Percentiles rank a stretch among this genome's conserved stretches.
Conservation (phyloP, 2,888 invertebrate species). For the Orthosia cruda region DNA sequence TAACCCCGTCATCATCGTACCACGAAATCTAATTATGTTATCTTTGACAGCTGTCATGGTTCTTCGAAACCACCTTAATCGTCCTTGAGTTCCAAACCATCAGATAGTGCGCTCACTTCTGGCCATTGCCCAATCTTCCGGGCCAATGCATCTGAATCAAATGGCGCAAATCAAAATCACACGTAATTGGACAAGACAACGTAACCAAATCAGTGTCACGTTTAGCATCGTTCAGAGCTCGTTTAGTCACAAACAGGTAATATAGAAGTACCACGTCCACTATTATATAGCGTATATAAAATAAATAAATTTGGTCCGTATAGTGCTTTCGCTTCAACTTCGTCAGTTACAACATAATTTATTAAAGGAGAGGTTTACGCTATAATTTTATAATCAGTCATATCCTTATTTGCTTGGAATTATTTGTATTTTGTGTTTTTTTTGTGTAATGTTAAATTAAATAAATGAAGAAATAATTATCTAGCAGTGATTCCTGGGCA, state of each 20-base stretch:
- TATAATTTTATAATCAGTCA: slow-evolving; percentile 57
- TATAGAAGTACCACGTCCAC: slow-evolving; percentile 50
- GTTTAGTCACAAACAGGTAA: slow-evolving; percentile 53
- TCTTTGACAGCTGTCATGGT: slow-evolving; percentile 46
- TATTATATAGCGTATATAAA: slow-evolving; percentile 36
- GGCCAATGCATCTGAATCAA: slow-evolving; percentile 58
- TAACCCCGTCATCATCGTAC: slow-evolving; percentile 14
- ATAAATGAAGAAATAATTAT: slow-evolving; percentile 16
- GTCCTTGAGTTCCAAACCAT: slow-evolving; percentile 53
- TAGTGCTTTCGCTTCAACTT: slow-evolving; percentile 25
- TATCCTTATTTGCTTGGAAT: slow-evolving; percentile 40
- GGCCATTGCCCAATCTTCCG: slow-evolving; percentile 61
- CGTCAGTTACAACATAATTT: slow-evolving; percentile 53
- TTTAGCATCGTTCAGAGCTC: slow-evolving; percentile 54
- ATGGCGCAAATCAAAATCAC: slow-evolving; percentile 66
- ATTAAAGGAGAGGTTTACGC: slow-evolving; percentile 30
- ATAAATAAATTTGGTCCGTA: slow-evolving; percentile 47
- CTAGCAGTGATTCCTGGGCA: slow-evolving; percentile 35
- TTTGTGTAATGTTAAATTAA: too few relatives aligned
- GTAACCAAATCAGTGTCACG: slow-evolving; percentile 69
- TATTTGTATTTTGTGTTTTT: not conserved
- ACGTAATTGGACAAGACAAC: slow-evolving; percentile 72
- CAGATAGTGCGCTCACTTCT: slow-evolving; percentile 36
- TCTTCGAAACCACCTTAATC: slow-evolving; percentile 29
- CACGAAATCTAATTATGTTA: slow-evolving; percentile 37